phyloP scores from a whole-genome alignment of 2,113 vertebrate genomes.

The Rhinichthys klamathensis region DNA sequence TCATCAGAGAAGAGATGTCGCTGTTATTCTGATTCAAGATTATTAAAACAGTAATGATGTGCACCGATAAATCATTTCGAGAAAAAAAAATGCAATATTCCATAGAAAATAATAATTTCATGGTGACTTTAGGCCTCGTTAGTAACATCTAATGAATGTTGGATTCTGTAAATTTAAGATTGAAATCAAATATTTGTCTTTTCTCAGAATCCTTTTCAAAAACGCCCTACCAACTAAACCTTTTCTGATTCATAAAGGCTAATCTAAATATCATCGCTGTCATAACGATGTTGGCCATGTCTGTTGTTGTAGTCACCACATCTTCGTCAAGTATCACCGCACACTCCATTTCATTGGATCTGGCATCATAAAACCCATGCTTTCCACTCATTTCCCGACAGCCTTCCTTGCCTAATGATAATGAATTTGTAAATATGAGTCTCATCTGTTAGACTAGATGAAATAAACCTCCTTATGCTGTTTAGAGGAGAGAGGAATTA shows the following conservation, averaged over 20 bases:
- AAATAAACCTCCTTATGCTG: slow-evolving; percentile 48
- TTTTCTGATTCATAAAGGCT: not conserved
- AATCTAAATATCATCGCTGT: not conserved
- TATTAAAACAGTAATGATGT: too few species aligned
- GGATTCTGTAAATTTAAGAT: not conserved
- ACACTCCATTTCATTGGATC: not conserved
- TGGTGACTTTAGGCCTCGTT: not conserved
- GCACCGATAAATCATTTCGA: too few species aligned
- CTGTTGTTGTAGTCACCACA: slow-evolving; percentile 13
- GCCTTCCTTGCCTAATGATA: not conserved
- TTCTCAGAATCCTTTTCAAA: not conserved
- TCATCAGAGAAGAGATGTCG: too few species aligned
- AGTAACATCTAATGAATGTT: not conserved
- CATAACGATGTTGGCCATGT: not conserved
- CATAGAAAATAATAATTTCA: too few species aligned
- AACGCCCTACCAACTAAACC: not conserved
- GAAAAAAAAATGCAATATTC: too few species aligned
- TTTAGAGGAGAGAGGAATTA: not conserved
- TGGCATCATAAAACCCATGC: not conserved
- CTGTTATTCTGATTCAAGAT: too few species aligned
- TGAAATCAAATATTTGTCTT: not conserved
- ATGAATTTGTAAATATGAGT: slow-evolving; percentile 39
- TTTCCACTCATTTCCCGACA: not conserved
- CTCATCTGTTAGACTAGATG: slow-evolving; percentile 12
- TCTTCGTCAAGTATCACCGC: not conserved